Evolutionary conservation across 2,888 invertebrate genomes (phyloP), one percentile per base, ranked within the genome.

Genomic region (Leptothorax acervorum): DNA sequence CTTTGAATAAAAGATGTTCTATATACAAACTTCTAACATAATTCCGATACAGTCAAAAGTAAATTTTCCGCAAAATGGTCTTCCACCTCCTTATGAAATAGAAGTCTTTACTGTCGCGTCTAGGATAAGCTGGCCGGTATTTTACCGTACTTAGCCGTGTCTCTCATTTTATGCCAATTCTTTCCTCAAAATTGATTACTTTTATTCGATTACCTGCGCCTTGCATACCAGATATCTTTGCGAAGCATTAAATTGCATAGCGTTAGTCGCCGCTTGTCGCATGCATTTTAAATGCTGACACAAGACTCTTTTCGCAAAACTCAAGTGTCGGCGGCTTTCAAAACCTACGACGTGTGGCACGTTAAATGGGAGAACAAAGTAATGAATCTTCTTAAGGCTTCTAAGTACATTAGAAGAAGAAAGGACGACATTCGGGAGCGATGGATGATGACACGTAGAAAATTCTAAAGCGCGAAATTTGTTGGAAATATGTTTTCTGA

Each of bases 171-270:
- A 31, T n/a, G 57, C 53, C 78, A 78, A 88, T 82, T 75, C 55
- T 48, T 51, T 63, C 57, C 82, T 83, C 35, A 62, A 66, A 83
- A 84, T 74, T 76, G 79, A 82, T 88, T 65, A 75, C 83, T 85
- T 79, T 84, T 83, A 86, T 88, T 87, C 89, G 70, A 83, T 83
- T 45, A 53, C 11, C 51, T 55, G 23, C n/a, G 51, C 57, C 60
- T 75, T 57, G 65, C 48, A 71, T 84, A 83, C 62, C 79, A 66
- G 73, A 68, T 79, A 39, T 57, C 68, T 74, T 78, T 63, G 45
- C 55, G 18, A 9, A 28, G 57, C 82, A 88, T 87, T 87, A 85
- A 85, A 86, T 86, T 73, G 82, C 82, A 78, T 78, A 42, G 63
- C 82, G 39, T 81, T 75, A 82, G 85, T 82, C 68, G 66, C 63